Percentiles rank a stretch among this genome's conserved stretches.
Evolutionary conservation across 1,140 invertebrate species (phyloP).

Genomic region (Drosophila ogumai): DNA sequence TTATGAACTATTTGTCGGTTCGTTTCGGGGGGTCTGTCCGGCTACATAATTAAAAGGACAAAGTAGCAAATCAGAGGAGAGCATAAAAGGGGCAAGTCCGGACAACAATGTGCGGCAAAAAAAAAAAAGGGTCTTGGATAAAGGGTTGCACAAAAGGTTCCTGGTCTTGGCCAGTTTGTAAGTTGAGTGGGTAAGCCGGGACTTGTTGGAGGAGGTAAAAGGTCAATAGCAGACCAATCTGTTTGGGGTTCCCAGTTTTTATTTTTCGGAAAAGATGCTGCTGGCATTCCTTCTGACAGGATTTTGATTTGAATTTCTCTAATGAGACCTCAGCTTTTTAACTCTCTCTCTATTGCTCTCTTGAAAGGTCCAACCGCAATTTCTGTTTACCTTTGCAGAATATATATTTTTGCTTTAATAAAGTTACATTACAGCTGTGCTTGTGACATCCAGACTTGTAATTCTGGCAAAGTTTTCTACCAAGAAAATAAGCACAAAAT

Average conservation of each 20-base stretch:
- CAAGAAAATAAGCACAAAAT: conserved; percentile 1
- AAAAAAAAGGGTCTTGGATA: conserved; percentile 40
- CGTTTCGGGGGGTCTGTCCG: conserved; percentile 23
- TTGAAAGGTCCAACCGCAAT: conserved; percentile 2
- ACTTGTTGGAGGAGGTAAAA: conserved; percentile 33
- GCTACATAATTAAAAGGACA: conserved; percentile 80
- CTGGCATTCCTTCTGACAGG: background rate
- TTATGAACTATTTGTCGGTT: conserved; percentile 73
- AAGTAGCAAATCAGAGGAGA: conserved; percentile 78
- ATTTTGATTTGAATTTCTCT: conserved; percentile 14
- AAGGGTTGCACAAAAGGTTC: conserved; percentile 43
- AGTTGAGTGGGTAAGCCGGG: conserved; percentile 15
- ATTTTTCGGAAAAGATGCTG: background rate
- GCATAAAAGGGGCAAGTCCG: conserved; percentile 52
- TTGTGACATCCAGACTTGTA: conserved; percentile 3
- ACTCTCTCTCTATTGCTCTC: background rate
- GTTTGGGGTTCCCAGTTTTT: conserved; percentile 1
- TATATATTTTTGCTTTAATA: background rate
- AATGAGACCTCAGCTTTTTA: conserved; percentile 2
- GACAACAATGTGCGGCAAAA: conserved; percentile 30
- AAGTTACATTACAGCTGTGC: conserved; percentile 1
- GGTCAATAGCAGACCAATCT: conserved; percentile 41
- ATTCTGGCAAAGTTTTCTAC: conserved; percentile 8
- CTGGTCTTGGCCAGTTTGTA: conserved; percentile 13
- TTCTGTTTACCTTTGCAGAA: conserved; percentile 7